Base-by-base conservation (phyloP, 2,888 invertebrate genomes). In the Drosophila falleni region DNA sequence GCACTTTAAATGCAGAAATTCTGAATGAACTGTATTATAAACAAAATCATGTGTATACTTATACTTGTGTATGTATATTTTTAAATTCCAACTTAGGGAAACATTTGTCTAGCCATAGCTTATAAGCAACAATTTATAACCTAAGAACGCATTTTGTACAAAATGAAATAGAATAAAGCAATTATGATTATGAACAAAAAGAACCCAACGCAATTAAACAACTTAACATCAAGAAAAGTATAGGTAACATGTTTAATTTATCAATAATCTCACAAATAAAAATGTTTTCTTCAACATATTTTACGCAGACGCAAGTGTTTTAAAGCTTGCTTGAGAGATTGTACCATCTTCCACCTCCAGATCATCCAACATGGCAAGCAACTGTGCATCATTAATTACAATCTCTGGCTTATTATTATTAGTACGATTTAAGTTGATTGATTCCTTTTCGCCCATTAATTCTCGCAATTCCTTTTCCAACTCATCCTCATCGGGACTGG, bases 391-490 rank as follows among this genome's bases (percentile, higher is more conserved):
- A 3, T 84, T 80, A 10, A 91, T 78, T 39, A 86, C 77, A 23
- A 87, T 66, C 37, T 81, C 55, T 0, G 72, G 19, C 15, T 54
- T 69, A 5, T 63, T 64, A 41, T 80, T 83, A 29, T 81, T 87
- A 26, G 13, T 6, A 15, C 8, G 47, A 10, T 23, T 23, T 23
- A 23, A 4, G 50, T n/a, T 62, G 1, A 29, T 31, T n/a, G 55
- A 47, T 11, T 59, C 16, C 0, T 51, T 51, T 64, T 89, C 89
- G 0, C 78, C 91, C 51, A 96, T 89, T 31, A 96, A 87, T 33
- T 95, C 95, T 31, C 93, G 93, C 8, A 94, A 93, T 87, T 97
- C 97, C 15, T 95, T 90, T 47, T 96, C 96, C 0, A 93, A 91
- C 26, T 95, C 94, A 66, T 95, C 94, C 5, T 93, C 90, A 26